Conservation (phyloP, 1,140 invertebrate genomes). For the Microplitis mediator region DNA sequence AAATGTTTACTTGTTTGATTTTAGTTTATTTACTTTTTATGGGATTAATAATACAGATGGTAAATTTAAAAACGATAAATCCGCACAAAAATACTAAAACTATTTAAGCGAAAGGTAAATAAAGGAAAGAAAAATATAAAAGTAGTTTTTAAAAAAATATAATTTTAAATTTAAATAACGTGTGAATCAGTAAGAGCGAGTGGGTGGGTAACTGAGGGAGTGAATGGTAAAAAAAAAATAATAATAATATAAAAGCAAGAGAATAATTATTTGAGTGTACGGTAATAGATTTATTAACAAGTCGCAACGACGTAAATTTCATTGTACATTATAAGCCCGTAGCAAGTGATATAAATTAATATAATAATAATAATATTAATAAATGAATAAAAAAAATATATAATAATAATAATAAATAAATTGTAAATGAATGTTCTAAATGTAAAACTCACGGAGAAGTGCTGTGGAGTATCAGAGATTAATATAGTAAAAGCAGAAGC, state of each 20-base stretch:
- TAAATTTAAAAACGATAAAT: slow-evolving; percentile 17
- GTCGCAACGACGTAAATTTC: slow-evolving; percentile 27
- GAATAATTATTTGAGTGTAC: slow-evolving; percentile 34
- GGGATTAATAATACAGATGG: not conserved
- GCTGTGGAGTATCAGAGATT: slow-evolving; percentile 4
- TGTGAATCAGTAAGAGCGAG: not conserved
- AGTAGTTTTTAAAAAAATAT: slow-evolving; percentile 12
- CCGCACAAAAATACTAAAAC: slow-evolving; percentile 10
- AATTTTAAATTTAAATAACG: not conserved
- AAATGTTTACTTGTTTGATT: no score
- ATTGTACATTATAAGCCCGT: slow-evolving; percentile 44
- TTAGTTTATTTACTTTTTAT: no score
- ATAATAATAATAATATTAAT: no score
- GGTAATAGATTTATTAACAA: slow-evolving; percentile 4
- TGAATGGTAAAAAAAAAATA: not conserved
- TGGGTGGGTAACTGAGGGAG: not conserved
- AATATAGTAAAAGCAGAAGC: slow-evolving; percentile 14
- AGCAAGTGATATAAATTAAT: slow-evolving; percentile 42
- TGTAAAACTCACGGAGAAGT: slow-evolving; percentile 36
- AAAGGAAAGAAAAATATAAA: slow-evolving; percentile 7
- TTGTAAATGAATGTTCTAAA: slow-evolving; percentile 56
- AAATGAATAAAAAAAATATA: no score
- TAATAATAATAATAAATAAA: slow-evolving; percentile 10
- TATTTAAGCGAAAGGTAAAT: slow-evolving; percentile 6
- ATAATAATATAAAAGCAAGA: slow-evolving; percentile 8